These are phyloP conservation scores for Apamea epomidion DNA, from an alignment of 2,888 invertebrate genomes.

Conservation along the genomic window DNA sequence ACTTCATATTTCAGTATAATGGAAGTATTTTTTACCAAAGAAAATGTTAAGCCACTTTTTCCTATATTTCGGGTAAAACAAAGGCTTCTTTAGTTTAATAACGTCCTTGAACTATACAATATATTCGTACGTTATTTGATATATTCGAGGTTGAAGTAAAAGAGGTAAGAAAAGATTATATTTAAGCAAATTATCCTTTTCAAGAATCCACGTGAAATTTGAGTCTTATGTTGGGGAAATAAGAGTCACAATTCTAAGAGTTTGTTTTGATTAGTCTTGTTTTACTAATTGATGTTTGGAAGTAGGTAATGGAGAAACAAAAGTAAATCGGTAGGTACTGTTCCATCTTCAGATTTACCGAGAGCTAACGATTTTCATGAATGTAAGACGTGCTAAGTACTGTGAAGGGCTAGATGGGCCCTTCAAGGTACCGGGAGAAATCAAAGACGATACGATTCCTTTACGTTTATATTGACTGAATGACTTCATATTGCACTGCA, in stretches of 20 bases:
- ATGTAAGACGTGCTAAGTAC: neutral
- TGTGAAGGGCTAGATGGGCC: neutral
- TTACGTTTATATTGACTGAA: too few species aligned
- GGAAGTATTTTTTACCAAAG: neutral
- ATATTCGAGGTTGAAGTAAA: neutral
- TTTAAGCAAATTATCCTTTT: neutral
- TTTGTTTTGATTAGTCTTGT: neutral
- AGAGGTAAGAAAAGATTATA: neutral
- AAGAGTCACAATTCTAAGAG: neutral
- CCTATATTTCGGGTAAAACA: neutral
- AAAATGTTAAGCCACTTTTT: neutral
- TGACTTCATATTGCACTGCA: too few species aligned
- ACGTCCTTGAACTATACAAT: conserved; percentile 10
- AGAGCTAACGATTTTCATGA: neutral
- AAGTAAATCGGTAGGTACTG: neutral
- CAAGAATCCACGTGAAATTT: neutral
- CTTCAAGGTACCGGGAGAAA: too few species aligned
- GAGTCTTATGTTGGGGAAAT: neutral
- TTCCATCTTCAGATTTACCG: neutral
- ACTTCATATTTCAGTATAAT: neutral
- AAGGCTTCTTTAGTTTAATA: neutral
- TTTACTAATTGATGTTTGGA: too few species aligned
- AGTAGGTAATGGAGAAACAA: neutral
- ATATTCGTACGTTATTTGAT: neutral
- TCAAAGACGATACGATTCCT: too few species aligned